Percentiles rank a stretch among this genome's conserved stretches.
phyloP scores from a whole-genome alignment of 2,888 invertebrate genomes.

The Trilocha varians region DNA sequence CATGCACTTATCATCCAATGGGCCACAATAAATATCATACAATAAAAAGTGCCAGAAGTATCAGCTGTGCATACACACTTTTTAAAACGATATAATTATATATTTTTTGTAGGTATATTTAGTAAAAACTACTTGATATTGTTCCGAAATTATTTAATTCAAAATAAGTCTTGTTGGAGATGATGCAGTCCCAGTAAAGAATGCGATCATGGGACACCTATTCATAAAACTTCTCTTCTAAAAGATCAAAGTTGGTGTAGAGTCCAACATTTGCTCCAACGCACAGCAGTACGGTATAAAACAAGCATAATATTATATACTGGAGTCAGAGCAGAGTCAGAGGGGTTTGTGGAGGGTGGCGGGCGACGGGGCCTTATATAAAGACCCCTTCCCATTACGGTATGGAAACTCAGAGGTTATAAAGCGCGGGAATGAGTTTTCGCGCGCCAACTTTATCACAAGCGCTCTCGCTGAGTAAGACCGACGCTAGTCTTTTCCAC shows the following conservation, averaged over 20 bases:
- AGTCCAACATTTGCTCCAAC: constrained; percentile 2
- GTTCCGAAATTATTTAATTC: too few relatives aligned
- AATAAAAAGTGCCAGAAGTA: too few relatives aligned
- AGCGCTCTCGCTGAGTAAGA: constrained; percentile 28
- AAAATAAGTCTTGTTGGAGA: too few relatives aligned
- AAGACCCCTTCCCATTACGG: constrained; percentile 30
- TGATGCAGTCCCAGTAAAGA: too few relatives aligned
- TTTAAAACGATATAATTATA: too few relatives aligned
- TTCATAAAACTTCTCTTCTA: not conserved
- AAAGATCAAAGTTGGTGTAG: not conserved
- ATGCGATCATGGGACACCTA: too few relatives aligned
- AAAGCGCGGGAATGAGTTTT: constrained; percentile 68
- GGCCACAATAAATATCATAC: too few relatives aligned
- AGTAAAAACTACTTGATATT: too few relatives aligned
- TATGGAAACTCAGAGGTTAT: constrained; percentile 51
- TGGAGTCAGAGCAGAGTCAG: constrained; percentile 20
- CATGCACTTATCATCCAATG: too few relatives aligned
- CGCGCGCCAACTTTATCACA: constrained; percentile 62
- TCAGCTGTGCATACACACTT: too few relatives aligned
- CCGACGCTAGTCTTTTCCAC: constrained; percentile 35
- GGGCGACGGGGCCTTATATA: constrained; percentile 33
- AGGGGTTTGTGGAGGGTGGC: constrained; percentile 13
- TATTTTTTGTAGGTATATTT: too few relatives aligned
- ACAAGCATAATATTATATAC: constrained; percentile 45
- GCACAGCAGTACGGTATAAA: constrained; percentile 11